A percentile compares a stretch with the other conserved stretches of the same genome.
phyloP scores from a whole-genome alignment of 2,113 vertebrate genomes.

The Corynorhinus townsendii region DNA sequence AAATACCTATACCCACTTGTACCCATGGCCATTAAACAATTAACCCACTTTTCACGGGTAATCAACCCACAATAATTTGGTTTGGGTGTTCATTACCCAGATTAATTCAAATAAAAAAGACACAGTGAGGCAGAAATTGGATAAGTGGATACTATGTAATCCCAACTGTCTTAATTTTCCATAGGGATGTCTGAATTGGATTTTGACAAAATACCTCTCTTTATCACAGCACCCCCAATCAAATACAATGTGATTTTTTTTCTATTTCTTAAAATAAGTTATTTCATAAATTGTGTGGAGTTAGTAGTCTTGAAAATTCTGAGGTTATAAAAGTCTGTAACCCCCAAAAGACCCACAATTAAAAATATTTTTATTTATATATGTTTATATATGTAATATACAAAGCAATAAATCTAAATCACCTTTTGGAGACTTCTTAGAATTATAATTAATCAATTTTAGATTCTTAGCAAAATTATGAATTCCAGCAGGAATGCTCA shows the following conservation, averaged over 20 bases:
- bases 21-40: slow-evolving; percentile 77
- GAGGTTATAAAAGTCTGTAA: neutral
- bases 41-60: slow-evolving; percentile 77
- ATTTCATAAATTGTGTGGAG: slow-evolving; percentile 17
- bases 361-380: neutral
- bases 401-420: neutral
- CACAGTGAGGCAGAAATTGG: slow-evolving; percentile 74
- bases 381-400: neutral
- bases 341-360: neutral
- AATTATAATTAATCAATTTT: neutral
- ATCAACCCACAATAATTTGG: slow-evolving; percentile 79
- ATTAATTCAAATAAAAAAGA: slow-evolving; percentile 77
- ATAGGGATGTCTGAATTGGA: slow-evolving; percentile 71
- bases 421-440: neutral
- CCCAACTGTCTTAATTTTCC: slow-evolving; percentile 71
- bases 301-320: slow-evolving; percentile 43
- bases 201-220: slow-evolving; percentile 66
- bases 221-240: slow-evolving; percentile 42
- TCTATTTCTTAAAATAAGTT: slow-evolving; percentile 57
- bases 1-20: slow-evolving; percentile 71
- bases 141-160: slow-evolving; percentile 73
- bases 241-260: slow-evolving; percentile 47
- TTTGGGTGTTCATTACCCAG: slow-evolving; percentile 77
- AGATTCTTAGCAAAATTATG: slow-evolving; percentile 11
- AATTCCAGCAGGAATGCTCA: neutral